A percentile compares a stretch with the other conserved stretches of the same genome.
These are phyloP conservation scores for Melanotaenia maccullochi DNA, from an alignment of 2,797 vertebrate genomes.

Conservation along the genomic window DNA sequence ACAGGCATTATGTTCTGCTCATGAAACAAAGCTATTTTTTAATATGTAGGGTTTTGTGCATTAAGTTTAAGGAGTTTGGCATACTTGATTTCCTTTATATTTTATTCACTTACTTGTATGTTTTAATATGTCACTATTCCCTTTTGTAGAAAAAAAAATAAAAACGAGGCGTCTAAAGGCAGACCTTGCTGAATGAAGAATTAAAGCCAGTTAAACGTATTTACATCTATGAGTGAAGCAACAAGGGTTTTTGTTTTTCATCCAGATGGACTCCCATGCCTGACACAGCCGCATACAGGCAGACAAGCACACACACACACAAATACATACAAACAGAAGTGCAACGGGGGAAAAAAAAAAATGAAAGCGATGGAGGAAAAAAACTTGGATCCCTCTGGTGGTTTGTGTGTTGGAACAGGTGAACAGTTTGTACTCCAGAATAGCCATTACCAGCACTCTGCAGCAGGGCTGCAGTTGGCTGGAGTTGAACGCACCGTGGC, in stretches of 20 bases:
- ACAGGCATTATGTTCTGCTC: constrained; percentile 50
- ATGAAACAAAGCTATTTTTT: constrained; percentile 55
- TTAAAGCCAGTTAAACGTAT: constrained; percentile 84
- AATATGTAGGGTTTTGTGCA: constrained; percentile 29
- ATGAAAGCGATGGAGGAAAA: constrained; percentile 70
- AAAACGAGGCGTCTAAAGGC: constrained; percentile 69
- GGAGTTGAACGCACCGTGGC: constrained; percentile 81
- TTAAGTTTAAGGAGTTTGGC: constrained; percentile 18
- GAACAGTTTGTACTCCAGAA: constrained; percentile 90
- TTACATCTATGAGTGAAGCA: constrained; percentile 84
- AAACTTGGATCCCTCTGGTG: constrained; percentile 84
- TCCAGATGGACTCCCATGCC: constrained; percentile 85
- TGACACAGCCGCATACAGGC: constrained; percentile 76
- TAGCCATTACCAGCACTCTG: constrained; percentile 89
- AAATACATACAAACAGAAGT: constrained; percentile 57
- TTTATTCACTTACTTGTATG: constrained; percentile 11
- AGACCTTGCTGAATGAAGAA: constrained; percentile 76
- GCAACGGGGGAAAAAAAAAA: constrained; percentile 67
- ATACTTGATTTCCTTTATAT: constrained; percentile 25
- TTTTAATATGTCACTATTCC: constrained; percentile 31
- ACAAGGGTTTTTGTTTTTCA: constrained; percentile 81
- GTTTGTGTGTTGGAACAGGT: constrained; percentile 90
- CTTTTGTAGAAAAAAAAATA: constrained; percentile 51
- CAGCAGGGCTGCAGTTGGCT: constrained; percentile 88
- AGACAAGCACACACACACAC: constrained; percentile 53